Conservation (phyloP, 2,113 vertebrate genomes). For the Lucifuga dentata region DNA sequence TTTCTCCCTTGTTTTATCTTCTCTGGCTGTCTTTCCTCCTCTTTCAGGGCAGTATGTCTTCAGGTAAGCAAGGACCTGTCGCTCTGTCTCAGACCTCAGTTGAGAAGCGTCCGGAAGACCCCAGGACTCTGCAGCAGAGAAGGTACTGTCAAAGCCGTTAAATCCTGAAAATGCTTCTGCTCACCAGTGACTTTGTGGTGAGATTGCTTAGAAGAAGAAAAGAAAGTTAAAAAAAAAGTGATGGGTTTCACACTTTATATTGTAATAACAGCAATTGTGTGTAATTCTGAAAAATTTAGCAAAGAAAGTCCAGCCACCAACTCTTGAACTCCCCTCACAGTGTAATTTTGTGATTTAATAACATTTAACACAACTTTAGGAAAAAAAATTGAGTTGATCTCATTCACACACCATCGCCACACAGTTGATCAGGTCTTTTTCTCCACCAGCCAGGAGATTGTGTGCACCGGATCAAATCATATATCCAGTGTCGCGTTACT, state of each 20-base stretch:
- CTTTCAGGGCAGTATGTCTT: slow-evolving; percentile 87
- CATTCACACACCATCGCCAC: no score
- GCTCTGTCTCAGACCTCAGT: slow-evolving; percentile 83
- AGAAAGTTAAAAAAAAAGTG: no score
- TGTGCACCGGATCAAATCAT: slow-evolving; percentile 90
- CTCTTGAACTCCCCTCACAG: no score
- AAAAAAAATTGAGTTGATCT: no score
- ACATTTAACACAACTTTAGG: no score
- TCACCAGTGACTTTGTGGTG: no score
- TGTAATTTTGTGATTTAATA: no score
- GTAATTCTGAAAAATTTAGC: no score
- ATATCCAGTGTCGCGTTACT: slow-evolving; percentile 70
- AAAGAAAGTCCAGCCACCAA: no score
- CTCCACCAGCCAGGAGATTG: slow-evolving; percentile 90
- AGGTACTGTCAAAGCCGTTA: slow-evolving; percentile 81
- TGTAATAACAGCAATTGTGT: no score
- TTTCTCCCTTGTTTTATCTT: background rate
- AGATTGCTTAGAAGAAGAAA: background rate
- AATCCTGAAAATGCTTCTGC: no score
- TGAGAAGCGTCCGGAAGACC: slow-evolving; percentile 89
- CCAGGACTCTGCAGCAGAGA: slow-evolving; percentile 93
- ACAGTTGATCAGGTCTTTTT: slow-evolving; percentile 26
- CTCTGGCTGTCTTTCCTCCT: background rate
- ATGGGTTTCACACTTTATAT: no score
- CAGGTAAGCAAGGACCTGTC: slow-evolving; percentile 90